Evolutionary conservation across 2,888 invertebrate genomes (phyloP).

Genomic region (Lycaena phlaeas): DNA sequence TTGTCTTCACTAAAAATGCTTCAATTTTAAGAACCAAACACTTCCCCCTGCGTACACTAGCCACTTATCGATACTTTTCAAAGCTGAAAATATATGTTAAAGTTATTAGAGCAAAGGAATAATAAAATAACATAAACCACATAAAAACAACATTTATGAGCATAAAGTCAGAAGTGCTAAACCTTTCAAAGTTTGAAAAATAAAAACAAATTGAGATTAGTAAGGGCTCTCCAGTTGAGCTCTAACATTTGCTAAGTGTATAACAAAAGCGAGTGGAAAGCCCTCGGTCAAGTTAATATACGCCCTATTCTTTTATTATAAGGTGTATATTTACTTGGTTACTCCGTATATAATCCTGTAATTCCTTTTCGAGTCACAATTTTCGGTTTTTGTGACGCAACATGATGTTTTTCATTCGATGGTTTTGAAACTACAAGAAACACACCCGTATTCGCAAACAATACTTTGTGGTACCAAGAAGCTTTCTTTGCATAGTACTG

Average conservation of each 20-base stretch:
- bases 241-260: background rate
- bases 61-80: no score
- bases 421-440: no score
- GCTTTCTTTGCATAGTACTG: no score
- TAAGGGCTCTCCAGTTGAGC: background rate
- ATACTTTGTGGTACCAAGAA: no score
- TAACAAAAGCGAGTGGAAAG: background rate
- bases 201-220: slow-evolving; percentile 6
- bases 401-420: no score
- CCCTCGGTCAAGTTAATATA: background rate
- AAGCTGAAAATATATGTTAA: no score
- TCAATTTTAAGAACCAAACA: no score
- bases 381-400: background rate
- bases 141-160: no score
- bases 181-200: slow-evolving; percentile 3
- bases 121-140: no score
- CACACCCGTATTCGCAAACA: no score
- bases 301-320: background rate
- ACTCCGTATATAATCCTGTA: slow-evolving; percentile 1
- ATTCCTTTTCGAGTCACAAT: background rate
- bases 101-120: no score
- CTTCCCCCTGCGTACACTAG: no score
- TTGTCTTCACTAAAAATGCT: background rate
- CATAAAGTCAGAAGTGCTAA: slow-evolving; percentile 1
- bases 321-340: background rate